Evolutionary conservation across 37 sponge, comb jelly and placozoan species (phyloP).

Genomic region (Cliona cf. orientalis): DNA sequence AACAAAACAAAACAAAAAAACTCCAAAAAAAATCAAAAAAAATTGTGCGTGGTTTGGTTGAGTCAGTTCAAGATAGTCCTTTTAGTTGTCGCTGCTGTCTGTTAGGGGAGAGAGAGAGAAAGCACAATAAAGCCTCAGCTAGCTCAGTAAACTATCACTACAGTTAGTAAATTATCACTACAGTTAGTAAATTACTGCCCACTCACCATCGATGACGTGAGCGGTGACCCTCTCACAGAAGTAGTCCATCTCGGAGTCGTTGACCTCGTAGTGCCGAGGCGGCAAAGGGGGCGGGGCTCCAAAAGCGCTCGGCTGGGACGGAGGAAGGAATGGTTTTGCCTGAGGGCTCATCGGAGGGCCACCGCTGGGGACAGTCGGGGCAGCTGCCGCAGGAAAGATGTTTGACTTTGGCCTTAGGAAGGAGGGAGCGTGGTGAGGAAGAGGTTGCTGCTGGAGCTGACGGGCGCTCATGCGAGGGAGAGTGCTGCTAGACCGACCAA

Average conservation of each 20-base stretch:
- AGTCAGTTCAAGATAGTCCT: too few species aligned
- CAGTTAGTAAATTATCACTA: too few species aligned
- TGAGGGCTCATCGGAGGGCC: constrained; percentile 3
- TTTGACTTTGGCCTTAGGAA: constrained; percentile 13
- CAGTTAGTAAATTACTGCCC: too few species aligned
- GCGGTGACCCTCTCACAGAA: constrained; percentile 69
- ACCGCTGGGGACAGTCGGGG: constrained; percentile 17
- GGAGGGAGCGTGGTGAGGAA: constrained; percentile 28
- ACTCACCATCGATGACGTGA: constrained; percentile 46
- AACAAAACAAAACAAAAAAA: too few species aligned
- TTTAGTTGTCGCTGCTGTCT: too few species aligned
- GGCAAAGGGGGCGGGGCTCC: constrained; percentile 25
- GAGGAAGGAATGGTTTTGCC: constrained; percentile 13
- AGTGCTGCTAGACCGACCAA: constrained; percentile 46
- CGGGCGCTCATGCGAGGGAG: constrained; percentile 53
- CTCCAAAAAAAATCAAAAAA: too few species aligned
- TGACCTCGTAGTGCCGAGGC: constrained; percentile 4
- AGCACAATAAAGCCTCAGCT: too few species aligned
- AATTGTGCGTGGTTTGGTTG: too few species aligned
- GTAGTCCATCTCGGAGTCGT: constrained; percentile 68
- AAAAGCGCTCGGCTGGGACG: background rate
- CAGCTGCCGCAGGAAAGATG: background rate
- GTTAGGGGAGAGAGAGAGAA: too few species aligned
- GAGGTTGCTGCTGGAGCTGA: constrained; percentile 46
- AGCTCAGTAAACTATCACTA: too few species aligned